Evolutionary conservation across 2,888 invertebrate species (phyloP).

Genomic region (Macaria liturata): DNA sequence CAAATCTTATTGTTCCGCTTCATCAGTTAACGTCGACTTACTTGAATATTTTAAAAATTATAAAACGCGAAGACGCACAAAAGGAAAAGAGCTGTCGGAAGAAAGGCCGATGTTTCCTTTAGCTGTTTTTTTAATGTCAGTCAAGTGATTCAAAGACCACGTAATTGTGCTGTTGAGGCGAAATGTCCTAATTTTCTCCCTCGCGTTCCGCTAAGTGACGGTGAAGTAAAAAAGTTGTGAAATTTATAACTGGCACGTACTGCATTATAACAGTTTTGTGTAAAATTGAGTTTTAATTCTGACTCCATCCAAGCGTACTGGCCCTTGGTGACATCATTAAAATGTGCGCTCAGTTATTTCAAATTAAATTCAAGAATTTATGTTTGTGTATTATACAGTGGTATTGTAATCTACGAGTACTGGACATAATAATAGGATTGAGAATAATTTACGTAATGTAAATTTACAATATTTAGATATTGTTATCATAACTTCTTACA

Average conservation of each 20-base stretch:
- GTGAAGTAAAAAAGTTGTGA: conserved; percentile 58
- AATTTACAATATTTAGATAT: too few species aligned
- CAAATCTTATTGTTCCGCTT: conserved; percentile 30
- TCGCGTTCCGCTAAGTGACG: conserved; percentile 60
- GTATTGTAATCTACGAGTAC: too few species aligned
- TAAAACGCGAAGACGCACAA: conserved; percentile 31
- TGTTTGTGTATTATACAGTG: too few species aligned
- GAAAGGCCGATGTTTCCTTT: conserved; percentile 36
- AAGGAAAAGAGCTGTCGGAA: conserved; percentile 25
- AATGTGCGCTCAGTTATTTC: too few species aligned
- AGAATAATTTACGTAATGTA: too few species aligned
- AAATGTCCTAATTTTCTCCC: conserved; percentile 58
- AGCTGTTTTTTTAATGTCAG: conserved; percentile 45
- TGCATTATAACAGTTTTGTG: conserved; percentile 62
- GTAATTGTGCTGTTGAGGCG: conserved; percentile 60
- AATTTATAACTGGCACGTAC: conserved; percentile 64
- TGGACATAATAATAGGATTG: too few species aligned
- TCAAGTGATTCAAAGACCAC: conserved; percentile 52
- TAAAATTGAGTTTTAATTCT: conserved; percentile 53
- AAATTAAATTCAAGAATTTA: too few species aligned
- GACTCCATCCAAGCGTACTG: conserved; percentile 29
- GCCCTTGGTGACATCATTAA: conserved; percentile 28
- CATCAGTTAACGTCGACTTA: conserved; percentile 28
- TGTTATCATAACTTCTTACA: too few species aligned
- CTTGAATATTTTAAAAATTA: conserved; percentile 31